Evolutionary conservation across 53 echinoderm and acorn worm species (phyloP), one percentile per base, ranked within the genome.

Genomic region (Antedon mediterranea): DNA sequence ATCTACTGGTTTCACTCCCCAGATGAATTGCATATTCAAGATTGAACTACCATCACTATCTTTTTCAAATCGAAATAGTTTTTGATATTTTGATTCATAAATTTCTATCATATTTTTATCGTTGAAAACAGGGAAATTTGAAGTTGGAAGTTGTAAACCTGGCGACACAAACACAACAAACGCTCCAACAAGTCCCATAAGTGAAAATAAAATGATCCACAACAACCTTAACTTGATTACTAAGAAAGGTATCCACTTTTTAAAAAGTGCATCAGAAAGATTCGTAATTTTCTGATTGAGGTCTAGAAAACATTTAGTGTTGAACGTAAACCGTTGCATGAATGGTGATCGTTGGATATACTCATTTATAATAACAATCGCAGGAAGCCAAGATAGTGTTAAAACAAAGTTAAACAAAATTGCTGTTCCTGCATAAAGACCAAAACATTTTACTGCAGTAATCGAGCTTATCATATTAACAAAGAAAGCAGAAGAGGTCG

Each of bases 301-400:
- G 43, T 31, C 3, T 20, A 42, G 14, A 28, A 43, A 43, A 3
- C 9, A 32, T 27, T 32, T 0, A 9, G 28, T 26, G 26, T 0
- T 28, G 13, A 34, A 34, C 28, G n/a, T 70, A 27, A 34, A 77
- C 9, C 33, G 30, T 29, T 0, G 72, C 0, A 28, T 5, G 73
- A 1, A 23, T 43, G 2, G 34, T 34, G 3, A 31, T 76, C 30
- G 11, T 44, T 30, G 18, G 4, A 77, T 20, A 72, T 74, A 86
- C 74, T 86, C 89, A 70, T 91, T 74, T 37, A 93, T 82, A 29
- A 90, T 82, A n/a, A 93, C 81, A 2, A 86, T 81, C 30, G 89
- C 90, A 28, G 93, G 93, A 9, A 93, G 77, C 93, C 93, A 93
- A 0, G 93, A 91, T 18, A 93, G 42, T 0, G 93, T 93, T 43